Conservation (phyloP, 2,113 vertebrate genomes). For the Orycteropus afer region DNA sequence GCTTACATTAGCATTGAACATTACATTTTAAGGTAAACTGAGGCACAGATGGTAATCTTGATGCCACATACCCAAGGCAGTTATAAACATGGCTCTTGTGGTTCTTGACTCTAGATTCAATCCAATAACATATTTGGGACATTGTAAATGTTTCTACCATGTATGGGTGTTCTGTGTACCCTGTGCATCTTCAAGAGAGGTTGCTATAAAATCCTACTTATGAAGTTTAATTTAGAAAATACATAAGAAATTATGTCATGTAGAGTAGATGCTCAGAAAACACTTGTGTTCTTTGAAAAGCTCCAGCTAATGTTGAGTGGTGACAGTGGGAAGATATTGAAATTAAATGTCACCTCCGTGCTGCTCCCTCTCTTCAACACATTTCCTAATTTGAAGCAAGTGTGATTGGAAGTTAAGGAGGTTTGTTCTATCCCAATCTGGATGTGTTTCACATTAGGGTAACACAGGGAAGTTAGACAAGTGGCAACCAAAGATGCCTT, state of each 20-base stretch:
- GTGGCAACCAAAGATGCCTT: neutral
- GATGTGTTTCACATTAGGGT: neutral
- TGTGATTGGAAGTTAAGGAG: slow-evolving; percentile 29
- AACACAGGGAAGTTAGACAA: neutral
- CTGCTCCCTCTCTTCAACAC: neutral
- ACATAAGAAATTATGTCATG: neutral
- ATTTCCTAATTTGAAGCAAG: slow-evolving; percentile 28
- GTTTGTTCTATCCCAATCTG: neutral
- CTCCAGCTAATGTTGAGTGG: neutral
- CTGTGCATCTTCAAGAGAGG: neutral
- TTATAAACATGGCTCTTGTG: neutral
- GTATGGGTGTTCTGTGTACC: accelerated
- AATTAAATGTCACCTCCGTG: slow-evolving; percentile 16
- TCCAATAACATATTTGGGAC: neutral
- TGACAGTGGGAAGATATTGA: neutral
- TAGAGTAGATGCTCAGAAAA: neutral
- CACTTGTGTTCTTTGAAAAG: neutral
- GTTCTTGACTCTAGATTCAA: neutral
- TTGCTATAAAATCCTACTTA: neutral
- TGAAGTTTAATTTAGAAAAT: neutral
- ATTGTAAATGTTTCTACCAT: neutral
- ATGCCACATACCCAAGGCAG: neutral
- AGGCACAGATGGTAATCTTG: neutral
- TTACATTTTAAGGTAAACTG: neutral
- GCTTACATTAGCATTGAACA: accelerated